phyloP scores from a whole-genome alignment of 2,888 invertebrate genomes.

The Plebejus melissa region DNA sequence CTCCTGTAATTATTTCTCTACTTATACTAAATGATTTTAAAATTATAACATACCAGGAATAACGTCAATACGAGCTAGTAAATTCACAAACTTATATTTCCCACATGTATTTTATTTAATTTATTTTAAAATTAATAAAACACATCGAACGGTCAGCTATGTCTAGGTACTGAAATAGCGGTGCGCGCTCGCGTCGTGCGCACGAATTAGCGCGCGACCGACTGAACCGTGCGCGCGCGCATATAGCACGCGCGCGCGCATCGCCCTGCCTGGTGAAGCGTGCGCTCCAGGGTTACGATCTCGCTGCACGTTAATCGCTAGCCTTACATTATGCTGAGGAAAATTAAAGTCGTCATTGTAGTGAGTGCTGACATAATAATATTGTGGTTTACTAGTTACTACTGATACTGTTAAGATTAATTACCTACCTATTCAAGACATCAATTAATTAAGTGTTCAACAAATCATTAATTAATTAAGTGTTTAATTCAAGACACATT shows the following conservation, averaged over 20 bases:
- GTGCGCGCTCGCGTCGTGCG: slow-evolving; percentile 27
- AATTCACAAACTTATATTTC: neutral
- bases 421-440: too few relatives aligned
- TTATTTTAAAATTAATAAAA: slow-evolving; percentile 28
- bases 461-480: too few relatives aligned
- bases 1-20: neutral
- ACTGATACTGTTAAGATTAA: neutral
- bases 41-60: neutral
- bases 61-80: neutral
- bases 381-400: too few relatives aligned
- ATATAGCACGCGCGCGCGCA: slow-evolving; percentile 21
- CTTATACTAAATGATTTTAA: neutral
- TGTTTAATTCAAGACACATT: too few relatives aligned
- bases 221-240: slow-evolving; percentile 19
- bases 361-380: too few relatives aligned
- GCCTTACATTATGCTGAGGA: neutral
- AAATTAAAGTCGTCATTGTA: neutral
- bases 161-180: slow-evolving; percentile 5
- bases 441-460: too few relatives aligned
- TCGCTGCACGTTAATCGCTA: slow-evolving; percentile 3
- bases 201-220: slow-evolving; percentile 26
- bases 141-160: neutral
- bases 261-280: slow-evolving; percentile 14
- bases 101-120: slow-evolving; percentile 24
- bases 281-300: slow-evolving; percentile 16